These are phyloP conservation scores for Oscheius sp. DNA, from an alignment of 2,888 invertebrate genomes.

Conservation along the genomic window DNA sequence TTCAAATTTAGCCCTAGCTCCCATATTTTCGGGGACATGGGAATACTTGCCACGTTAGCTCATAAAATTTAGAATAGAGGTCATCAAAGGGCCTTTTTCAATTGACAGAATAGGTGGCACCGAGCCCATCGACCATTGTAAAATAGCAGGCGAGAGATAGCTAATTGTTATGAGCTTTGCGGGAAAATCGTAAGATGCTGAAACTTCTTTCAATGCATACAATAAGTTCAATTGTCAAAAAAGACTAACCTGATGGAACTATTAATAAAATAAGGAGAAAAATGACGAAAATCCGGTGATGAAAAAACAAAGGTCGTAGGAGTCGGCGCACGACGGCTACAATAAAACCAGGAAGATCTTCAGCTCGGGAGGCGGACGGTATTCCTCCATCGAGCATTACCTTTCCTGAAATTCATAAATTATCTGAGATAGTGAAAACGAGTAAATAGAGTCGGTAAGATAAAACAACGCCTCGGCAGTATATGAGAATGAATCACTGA, in stretches of 20 bases:
- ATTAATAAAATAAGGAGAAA: not conserved
- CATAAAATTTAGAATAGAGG: no score
- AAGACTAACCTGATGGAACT: constrained; percentile 7
- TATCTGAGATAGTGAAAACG: not conserved
- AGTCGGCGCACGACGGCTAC: no score
- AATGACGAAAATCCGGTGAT: not conserved
- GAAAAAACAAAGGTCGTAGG: not conserved
- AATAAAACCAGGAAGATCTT: constrained; percentile 19
- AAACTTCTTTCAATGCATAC: no score
- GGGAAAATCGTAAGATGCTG: not conserved
- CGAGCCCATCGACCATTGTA: constrained; percentile 22
- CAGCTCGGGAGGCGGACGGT: constrained; percentile 7
- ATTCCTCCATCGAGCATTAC: not conserved
- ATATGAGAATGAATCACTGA: not conserved
- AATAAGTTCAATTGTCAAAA: not conserved
- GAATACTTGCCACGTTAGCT: no score
- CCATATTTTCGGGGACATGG: not conserved
- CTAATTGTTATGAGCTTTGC: constrained; percentile 16
- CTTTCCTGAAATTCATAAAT: not conserved
- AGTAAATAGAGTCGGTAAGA: not conserved
- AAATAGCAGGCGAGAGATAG: not conserved
- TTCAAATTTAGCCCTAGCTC: constrained; percentile 21
- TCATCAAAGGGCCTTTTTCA: no score
- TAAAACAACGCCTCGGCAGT: not conserved
- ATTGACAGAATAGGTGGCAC: not conserved